Percentiles rank a stretch among this genome's conserved stretches.
Evolutionary conservation across 2,797 vertebrate genomes (phyloP).

Genomic region (Sciaenops ocellatus): DNA sequence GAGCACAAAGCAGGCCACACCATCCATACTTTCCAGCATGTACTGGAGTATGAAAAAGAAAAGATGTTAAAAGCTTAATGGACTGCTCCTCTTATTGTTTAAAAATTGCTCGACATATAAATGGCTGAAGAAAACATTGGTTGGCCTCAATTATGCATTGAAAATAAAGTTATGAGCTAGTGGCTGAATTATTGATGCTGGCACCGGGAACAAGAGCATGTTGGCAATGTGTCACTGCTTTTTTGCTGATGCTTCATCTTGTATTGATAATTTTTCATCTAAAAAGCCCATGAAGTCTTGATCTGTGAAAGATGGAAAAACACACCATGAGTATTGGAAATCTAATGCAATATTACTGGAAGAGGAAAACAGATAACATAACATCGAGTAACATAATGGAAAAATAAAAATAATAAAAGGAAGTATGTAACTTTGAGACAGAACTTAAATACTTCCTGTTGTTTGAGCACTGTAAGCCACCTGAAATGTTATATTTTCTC

Average conservation of each 20-base stretch:
- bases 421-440: conserved; percentile 22
- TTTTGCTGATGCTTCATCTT: conserved; percentile 83
- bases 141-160: conserved; percentile 82
- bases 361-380: conserved; percentile 73
- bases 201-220: conserved; percentile 74
- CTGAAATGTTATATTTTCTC: conserved; percentile 1
- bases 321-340: conserved; percentile 78
- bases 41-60: conserved; percentile 42
- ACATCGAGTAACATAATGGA: conserved; percentile 59
- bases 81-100: conserved; percentile 79
- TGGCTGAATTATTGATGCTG: conserved; percentile 85
- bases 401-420: conserved; percentile 42
- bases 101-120: conserved; percentile 78
- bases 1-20: conserved; percentile 19
- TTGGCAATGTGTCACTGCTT: conserved; percentile 78
- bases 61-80: conserved; percentile 79
- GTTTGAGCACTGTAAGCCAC: conserved; percentile 10
- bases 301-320: conserved; percentile 84
- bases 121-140: conserved; percentile 77
- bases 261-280: conserved; percentile 83
- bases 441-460: conserved; percentile 1
- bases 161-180: conserved; percentile 84
- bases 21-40: conserved; percentile 43
- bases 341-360: conserved; percentile 79
- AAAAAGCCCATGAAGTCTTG: conserved; percentile 80